Percentiles rank a stretch among this genome's conserved stretches.
Evolutionary conservation across 2,113 vertebrate species (phyloP).

Genomic region (Coptodon rendalli): DNA sequence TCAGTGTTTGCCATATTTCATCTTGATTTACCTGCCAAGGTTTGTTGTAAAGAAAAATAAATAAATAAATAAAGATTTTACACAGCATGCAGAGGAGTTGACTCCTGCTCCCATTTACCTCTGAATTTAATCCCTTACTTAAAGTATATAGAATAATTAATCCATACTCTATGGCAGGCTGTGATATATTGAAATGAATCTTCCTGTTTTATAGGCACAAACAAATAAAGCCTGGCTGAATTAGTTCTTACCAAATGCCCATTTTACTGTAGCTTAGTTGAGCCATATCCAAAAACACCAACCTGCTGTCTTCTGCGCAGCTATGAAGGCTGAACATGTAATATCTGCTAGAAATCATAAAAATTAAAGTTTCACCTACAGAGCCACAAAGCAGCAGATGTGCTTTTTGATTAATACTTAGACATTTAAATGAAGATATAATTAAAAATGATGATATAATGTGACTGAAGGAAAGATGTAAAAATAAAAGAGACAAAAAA

Average conservation of each 20-base stretch:
- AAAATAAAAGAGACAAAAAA: background rate
- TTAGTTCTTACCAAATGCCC: background rate
- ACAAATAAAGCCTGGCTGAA: slow-evolving; percentile 1
- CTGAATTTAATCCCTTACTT: background rate
- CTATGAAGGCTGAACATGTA: background rate
- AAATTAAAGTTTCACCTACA: background rate
- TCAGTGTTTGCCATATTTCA: background rate
- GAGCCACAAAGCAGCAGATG: background rate
- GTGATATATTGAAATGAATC: slow-evolving; percentile 39
- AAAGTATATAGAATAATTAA: slow-evolving; percentile 1
- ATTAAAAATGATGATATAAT: background rate
- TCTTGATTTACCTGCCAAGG: background rate
- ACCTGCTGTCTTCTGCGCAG: background rate
- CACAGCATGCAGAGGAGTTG: background rate
- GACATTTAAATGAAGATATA: background rate
- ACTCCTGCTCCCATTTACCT: background rate
- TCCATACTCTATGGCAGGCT: slow-evolving; percentile 1
- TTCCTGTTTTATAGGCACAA: background rate
- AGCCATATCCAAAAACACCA: background rate
- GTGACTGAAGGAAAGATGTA: background rate
- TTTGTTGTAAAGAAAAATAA: background rate
- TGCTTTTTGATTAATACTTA: background rate
- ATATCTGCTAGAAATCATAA: background rate
- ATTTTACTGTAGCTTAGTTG: slow-evolving; percentile 7
- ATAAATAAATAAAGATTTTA: background rate